phyloP scores from a whole-genome alignment of 2,888 invertebrate species.

The Xylota sylvarum region DNA sequence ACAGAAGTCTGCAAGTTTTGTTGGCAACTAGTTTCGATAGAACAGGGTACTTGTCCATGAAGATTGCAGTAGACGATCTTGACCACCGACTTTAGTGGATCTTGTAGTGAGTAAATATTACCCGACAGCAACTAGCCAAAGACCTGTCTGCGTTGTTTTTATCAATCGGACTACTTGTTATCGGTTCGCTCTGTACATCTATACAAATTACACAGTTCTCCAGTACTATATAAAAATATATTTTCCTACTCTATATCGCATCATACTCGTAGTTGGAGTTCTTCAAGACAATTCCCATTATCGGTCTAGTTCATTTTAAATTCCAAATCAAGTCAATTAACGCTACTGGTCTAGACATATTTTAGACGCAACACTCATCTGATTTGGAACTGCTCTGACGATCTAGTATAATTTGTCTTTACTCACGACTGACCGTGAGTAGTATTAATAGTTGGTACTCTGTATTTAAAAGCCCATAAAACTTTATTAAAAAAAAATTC shows the following conservation, averaged over 20 bases:
- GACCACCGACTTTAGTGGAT: neutral
- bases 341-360: too few relatives aligned
- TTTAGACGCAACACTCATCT: too few relatives aligned
- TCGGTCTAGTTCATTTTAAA: neutral
- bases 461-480: too few relatives aligned
- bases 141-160: neutral
- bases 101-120: neutral
- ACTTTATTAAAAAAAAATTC: too few relatives aligned
- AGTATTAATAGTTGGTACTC: too few relatives aligned
- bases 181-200: too few relatives aligned
- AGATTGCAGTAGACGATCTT: neutral
- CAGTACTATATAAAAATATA: too few relatives aligned
- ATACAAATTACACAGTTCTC: neutral
- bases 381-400: too few relatives aligned
- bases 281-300: neutral
- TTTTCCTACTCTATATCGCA: neutral
- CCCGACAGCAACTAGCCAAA: neutral
- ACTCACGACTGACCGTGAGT: too few relatives aligned
- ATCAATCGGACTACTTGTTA: neutral
- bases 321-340: neutral
- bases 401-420: too few relatives aligned
- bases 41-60: neutral
- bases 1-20: too few relatives aligned
- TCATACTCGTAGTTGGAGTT: neutral
- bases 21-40: too few relatives aligned